These are phyloP conservation scores for Oenanthe melanoleuca DNA, from an alignment of 2,113 vertebrate genomes.

Conservation along the genomic window DNA sequence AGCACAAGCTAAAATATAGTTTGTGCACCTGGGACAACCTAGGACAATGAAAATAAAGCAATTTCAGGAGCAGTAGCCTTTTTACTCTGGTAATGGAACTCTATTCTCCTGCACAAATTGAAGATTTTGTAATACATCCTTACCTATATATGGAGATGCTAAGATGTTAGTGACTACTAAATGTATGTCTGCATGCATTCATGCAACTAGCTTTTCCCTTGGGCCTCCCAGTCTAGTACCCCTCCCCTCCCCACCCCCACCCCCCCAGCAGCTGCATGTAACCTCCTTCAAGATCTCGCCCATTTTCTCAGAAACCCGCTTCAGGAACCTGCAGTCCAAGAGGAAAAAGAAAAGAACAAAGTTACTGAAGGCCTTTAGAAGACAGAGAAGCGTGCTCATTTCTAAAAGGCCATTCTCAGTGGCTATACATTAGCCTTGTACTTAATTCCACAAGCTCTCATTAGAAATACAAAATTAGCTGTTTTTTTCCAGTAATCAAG, in stretches of 20 bases:
- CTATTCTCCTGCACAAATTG: conserved; percentile 63
- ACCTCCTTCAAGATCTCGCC: conserved; percentile 96
- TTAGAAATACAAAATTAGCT: neutral
- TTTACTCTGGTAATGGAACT: conserved; percentile 52
- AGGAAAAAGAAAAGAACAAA: conserved; percentile 87
- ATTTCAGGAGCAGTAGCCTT: conserved; percentile 59
- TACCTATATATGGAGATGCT: conserved; percentile 79
- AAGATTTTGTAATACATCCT: conserved; percentile 68
- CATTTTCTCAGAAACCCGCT: conserved; percentile 97
- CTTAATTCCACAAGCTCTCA: conserved; percentile 24
- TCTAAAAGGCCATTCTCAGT: conserved; percentile 66
- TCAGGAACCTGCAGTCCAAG: conserved; percentile 99
- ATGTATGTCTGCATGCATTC: conserved; percentile 89
- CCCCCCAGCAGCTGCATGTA: conserved; percentile 88
- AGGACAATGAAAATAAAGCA: conserved; percentile 43
- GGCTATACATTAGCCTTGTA: conserved; percentile 34
- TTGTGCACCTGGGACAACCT: conserved; percentile 50
- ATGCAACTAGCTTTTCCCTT: conserved; percentile 87
- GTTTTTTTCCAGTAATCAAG: neutral
- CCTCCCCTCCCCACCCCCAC: conserved; percentile 57
- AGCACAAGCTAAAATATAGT: conserved; percentile 58
- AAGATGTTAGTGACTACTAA: conserved; percentile 85
- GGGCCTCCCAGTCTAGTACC: conserved; percentile 72
- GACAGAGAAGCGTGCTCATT: conserved; percentile 65
- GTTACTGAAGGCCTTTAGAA: conserved; percentile 83